These are phyloP conservation scores for Dunckerocampus dactyliophorus DNA, from an alignment of 2,113 vertebrate species.

Conservation along the genomic window DNA sequence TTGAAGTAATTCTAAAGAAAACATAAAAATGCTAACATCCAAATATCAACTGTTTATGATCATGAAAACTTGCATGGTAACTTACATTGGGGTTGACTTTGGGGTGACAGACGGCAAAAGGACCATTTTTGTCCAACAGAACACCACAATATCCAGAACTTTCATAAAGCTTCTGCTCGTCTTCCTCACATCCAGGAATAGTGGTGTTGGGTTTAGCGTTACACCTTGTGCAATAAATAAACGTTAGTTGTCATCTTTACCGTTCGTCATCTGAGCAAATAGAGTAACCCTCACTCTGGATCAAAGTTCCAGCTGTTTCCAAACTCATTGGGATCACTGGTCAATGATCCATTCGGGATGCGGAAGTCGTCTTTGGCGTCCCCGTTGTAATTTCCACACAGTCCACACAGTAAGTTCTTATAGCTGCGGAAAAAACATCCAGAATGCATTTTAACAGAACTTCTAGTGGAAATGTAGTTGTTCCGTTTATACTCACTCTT, in stretches of 20 bases:
- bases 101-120: conserved; percentile 55
- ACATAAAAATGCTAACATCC: background rate
- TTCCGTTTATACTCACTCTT: conserved; percentile 65
- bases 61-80: background rate
- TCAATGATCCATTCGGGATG: conserved; percentile 62
- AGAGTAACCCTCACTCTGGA: conserved; percentile 54
- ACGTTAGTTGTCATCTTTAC: conserved; percentile 33
- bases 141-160: conserved; percentile 68
- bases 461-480: background rate
- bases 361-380: conserved; percentile 68
- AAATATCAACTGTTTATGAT: conserved; percentile 70
- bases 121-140: conserved; percentile 59
- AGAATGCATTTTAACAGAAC: background rate
- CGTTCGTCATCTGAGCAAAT: conserved; percentile 21
- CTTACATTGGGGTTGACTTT: conserved; percentile 67
- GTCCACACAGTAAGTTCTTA: conserved; percentile 63
- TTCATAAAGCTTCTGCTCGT: conserved; percentile 63
- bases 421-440: conserved; percentile 56
- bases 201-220: conserved; percentile 60
- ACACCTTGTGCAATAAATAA: conserved; percentile 54
- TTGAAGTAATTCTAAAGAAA: conserved; percentile 65
- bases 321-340: conserved; percentile 59
- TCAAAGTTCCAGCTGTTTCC: conserved; percentile 76
- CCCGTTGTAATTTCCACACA: conserved; percentile 74
- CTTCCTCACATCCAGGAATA: conserved; percentile 58